Evolutionary conservation across 2,113 vertebrate species (phyloP).

Genomic region (Ancistrus triradiatus): DNA sequence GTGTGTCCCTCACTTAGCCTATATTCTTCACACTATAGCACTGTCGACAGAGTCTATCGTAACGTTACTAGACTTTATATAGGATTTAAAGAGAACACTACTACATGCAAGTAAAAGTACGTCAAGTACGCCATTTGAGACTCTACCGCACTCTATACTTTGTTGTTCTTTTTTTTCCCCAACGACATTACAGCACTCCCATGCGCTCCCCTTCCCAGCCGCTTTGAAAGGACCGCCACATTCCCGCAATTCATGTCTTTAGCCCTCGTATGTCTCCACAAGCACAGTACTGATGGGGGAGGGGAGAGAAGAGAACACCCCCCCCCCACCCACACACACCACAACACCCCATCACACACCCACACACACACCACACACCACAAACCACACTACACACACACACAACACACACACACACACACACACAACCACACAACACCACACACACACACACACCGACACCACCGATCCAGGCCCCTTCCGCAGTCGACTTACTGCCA

Average conservation of each 20-base stretch:
- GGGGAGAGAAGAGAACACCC: conserved; percentile 70
- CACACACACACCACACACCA: conserved; percentile 26
- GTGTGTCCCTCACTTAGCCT: too few relatives aligned
- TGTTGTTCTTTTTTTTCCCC: conserved; percentile 27
- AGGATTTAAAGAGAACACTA: not conserved
- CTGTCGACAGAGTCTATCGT: too few relatives aligned
- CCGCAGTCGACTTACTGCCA: conserved; percentile 66
- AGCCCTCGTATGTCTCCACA: conserved; percentile 62
- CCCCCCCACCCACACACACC: conserved; percentile 34
- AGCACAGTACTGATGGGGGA: conserved; percentile 67
- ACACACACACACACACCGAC: conserved; percentile 45
- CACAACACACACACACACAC: conserved; percentile 38
- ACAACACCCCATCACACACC: conserved; percentile 21
- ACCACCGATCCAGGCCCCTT: too few relatives aligned
- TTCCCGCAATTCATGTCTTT: conserved; percentile 68
- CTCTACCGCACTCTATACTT: conserved; percentile 8
- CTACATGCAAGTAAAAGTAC: not conserved
- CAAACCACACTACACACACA: conserved; percentile 25
- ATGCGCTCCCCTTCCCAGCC: conserved; percentile 45
- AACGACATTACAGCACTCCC: conserved; percentile 49
- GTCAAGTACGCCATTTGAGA: not conserved
- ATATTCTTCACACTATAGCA: too few relatives aligned
- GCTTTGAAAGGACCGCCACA: conserved; percentile 65
- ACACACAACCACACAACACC: conserved; percentile 14
- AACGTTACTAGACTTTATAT: not conserved